Base-by-base conservation (phyloP, 2,888 invertebrate genomes). In the Pheosia tremula region DNA sequence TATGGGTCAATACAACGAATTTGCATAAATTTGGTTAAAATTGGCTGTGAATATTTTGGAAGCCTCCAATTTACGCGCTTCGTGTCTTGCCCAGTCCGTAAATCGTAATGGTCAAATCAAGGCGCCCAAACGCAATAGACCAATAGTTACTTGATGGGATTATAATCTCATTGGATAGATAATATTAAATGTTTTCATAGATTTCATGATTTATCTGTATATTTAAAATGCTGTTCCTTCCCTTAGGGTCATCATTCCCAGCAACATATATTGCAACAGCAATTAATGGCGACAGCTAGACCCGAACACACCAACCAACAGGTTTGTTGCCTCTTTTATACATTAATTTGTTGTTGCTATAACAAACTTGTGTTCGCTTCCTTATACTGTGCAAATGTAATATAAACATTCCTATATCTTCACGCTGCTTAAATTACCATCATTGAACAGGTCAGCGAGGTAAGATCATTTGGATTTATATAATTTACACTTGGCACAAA, bases 231-330 rank as follows among this genome's bases (percentile, higher is more conserved):
- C 53, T 8, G 1, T 67, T 68, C 64, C 52, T 76, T 63, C 77
- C 41, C 68, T 50, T 79, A 92, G 91, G 88, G 88, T 38, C 93
- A 93, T 69, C 94, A 94, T 72, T 86, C 94, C 13, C 94, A 94
- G 71, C 90, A 94, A 69, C 95, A 94, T 67, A 84, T 95, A 66
- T 87, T 91, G 82, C 94, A 94, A 69, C 95, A 95, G 62, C 93
- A 93, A 71, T 77, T 93, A 7, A 89, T 93, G 89, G 78, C 88
- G n/a, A 73, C 88, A 9, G 67, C 88, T 9, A 82, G 92, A 3
- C 89, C 87, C 1, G 93, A 93, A 43, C 93, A 92, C 69, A 76
- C 84, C 50, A 92, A 92, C 74, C 93, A 93, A 77, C 93, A 93
- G 91, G 93, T 93, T 76, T 64, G 80, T 55, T 13, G 39, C 8